A percentile compares a stretch with the other conserved stretches of the same genome.
phyloP scores from a whole-genome alignment of 2,888 invertebrate species.

The Drosophila eohydei region DNA sequence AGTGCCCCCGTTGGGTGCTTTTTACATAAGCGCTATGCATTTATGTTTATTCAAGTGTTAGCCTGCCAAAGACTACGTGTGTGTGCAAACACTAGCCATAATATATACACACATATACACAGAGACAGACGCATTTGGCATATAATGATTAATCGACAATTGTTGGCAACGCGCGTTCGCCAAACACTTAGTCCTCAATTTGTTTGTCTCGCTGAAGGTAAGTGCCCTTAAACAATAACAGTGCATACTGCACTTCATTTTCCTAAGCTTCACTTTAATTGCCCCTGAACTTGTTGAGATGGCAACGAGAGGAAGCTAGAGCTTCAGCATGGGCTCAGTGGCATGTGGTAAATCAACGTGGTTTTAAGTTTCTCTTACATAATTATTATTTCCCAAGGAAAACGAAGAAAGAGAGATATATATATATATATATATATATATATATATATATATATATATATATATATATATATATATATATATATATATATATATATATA shows the following conservation, averaged over 20 bases:
- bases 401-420: too few relatives aligned
- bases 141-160: slow-evolving; percentile 77
- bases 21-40: slow-evolving; percentile 71
- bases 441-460: too few relatives aligned
- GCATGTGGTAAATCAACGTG: neutral
- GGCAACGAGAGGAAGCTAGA: neutral
- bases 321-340: neutral
- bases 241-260: slow-evolving; percentile 19
- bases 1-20: slow-evolving; percentile 73
- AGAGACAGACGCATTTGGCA: slow-evolving; percentile 48
- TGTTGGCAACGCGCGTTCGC: slow-evolving; percentile 33
- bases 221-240: slow-evolving; percentile 22
- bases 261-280: slow-evolving; percentile 9
- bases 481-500: too few relatives aligned
- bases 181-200: slow-evolving; percentile 62
- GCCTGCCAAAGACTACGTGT: slow-evolving; percentile 42
- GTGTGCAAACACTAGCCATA: slow-evolving; percentile 40
- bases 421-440: too few relatives aligned
- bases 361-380: neutral
- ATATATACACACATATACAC: slow-evolving; percentile 2
- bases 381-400: too few relatives aligned
- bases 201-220: slow-evolving; percentile 56
- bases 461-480: neutral
- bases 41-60: slow-evolving; percentile 77
- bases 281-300: slow-evolving; percentile 3